Evolutionary conservation across 2,888 invertebrate genomes (phyloP), one percentile per base, ranked within the genome.

Genomic region (Synergus gifuensis): DNA sequence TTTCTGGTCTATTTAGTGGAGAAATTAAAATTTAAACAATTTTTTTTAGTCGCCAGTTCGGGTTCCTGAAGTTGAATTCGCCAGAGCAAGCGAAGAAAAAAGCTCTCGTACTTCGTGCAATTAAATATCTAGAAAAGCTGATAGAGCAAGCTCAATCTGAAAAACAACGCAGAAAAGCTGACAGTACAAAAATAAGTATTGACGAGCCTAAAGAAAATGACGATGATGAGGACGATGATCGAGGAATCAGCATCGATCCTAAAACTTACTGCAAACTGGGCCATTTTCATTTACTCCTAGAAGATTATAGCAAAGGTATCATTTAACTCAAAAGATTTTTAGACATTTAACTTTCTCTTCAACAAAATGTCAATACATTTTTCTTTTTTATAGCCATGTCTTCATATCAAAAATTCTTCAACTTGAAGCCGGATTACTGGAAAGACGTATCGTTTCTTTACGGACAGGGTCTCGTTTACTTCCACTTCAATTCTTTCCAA

Each of bases 241-340:
- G 96, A 92, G 94, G 95, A 81, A 96, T 96, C 83, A 95, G 95
- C 87, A 96, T 97, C 85, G 97, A 98, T 92, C 96, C 97, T 0
- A 96, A 97, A 92, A 97, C 98, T 2, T 98, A 97, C 93, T 98
- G 98, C 90, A 98, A 98, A 93, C 93, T 99, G 78, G 99, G 99
- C 2, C 99, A 99, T 93, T 96, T 99, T 89, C 98, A 98, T 93
- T 94, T 99, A 49, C 94, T 99, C 2, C 93, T 98, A 22, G 98
- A 98, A 92, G 98, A 99, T 90, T 98, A 97, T 94, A 94, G 96
- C 46, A 98, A 98, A 96, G 98, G 99, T 98, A 94, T 11, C 18
- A 14, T 16, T 63, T 40, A 7, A 12, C 9, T n/a, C 40, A 2
- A 8, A 8, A n/a, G n/a, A 54, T 54, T n/a, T n/a, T 8, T 54